Percentiles rank a stretch among this genome's conserved stretches.
These are phyloP conservation scores for Calvadosia cruxmelitensis DNA, from an alignment of 30 jellyfish, hydroid and myxozoan genomes.

Conservation along the genomic window DNA sequence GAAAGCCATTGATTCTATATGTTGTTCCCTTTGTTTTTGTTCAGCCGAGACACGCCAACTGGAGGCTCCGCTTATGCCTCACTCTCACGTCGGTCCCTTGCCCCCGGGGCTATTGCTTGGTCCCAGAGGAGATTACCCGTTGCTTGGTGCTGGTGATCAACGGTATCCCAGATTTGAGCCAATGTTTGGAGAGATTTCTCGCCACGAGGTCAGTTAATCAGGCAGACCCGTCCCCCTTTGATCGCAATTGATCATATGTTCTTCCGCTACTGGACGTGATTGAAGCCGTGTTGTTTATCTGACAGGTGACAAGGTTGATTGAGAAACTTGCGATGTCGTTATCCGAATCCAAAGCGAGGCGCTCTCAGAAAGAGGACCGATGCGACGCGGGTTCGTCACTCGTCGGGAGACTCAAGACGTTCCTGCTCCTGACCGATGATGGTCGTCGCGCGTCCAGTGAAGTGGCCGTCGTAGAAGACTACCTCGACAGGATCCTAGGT, in stretches of 20 bases:
- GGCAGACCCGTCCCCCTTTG: neutral
- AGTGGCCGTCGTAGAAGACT: neutral
- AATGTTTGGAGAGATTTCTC: neutral
- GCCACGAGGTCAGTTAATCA: neutral
- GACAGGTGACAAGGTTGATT: neutral
- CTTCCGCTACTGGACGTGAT: neutral
- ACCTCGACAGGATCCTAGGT: neutral
- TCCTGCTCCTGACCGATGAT: neutral
- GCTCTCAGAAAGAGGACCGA: neutral
- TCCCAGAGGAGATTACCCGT: neutral
- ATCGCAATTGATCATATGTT: neutral
- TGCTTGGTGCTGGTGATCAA: neutral
- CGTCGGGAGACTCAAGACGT: neutral
- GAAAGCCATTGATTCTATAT: neutral
- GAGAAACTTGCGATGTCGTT: neutral
- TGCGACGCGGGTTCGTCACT: neutral
- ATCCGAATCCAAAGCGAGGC: neutral
- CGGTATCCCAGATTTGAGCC: neutral
- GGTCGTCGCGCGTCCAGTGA: neutral
- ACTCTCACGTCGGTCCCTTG: no score
- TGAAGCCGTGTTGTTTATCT: neutral
- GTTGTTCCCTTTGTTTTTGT: neutral
- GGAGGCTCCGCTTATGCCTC: slow-evolving; percentile 6
- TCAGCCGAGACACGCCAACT: neutral
- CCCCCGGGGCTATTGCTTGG: neutral